Conservation (phyloP, 2,797 vertebrate species). For the Propithecus perrieri region DNA sequence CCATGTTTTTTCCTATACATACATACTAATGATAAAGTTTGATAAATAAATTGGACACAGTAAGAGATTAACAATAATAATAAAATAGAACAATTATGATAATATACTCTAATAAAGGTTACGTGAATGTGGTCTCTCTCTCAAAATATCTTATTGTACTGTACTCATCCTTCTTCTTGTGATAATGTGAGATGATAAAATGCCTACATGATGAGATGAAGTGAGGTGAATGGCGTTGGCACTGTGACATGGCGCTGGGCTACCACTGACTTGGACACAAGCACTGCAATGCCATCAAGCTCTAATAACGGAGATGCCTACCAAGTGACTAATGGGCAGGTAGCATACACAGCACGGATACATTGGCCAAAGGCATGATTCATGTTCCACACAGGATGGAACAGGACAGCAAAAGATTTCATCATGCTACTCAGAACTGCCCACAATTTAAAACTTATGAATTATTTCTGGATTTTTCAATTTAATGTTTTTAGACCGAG, state of each 20-base stretch:
- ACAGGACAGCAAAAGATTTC: background rate
- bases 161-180: background rate
- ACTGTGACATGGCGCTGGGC: background rate
- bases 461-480: background rate
- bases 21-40: background rate
- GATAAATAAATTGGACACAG: background rate
- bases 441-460: background rate
- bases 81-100: background rate
- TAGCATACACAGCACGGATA: background rate
- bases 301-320: background rate
- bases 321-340: background rate
- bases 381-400: background rate
- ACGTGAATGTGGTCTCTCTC: background rate
- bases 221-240: background rate
- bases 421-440: background rate
- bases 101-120: background rate
- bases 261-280: background rate
- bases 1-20: background rate
- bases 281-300: background rate
- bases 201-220: background rate
- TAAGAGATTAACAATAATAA: background rate
- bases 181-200: background rate
- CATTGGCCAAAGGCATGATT: background rate
- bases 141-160: background rate
- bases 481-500: background rate